Percentiles rank a stretch among this genome's conserved stretches.
Evolutionary conservation across 2,113 vertebrate species (phyloP).

Genomic region (Varanus salvator): DNA sequence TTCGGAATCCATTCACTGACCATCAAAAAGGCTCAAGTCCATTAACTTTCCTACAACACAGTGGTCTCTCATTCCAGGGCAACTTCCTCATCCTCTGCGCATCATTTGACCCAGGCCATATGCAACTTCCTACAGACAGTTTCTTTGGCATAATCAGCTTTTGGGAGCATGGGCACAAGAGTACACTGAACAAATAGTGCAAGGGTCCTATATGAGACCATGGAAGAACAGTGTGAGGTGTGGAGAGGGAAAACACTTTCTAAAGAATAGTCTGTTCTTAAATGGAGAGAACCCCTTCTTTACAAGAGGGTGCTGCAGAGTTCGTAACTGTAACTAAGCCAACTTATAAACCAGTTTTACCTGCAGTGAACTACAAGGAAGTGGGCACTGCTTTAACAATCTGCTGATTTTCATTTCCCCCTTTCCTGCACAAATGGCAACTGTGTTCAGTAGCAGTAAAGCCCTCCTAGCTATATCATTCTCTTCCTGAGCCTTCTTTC

Average conservation of each 20-base stretch:
- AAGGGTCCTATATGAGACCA: not conserved
- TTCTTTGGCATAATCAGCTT: not conserved
- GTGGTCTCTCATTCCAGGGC: not conserved
- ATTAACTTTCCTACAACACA: not conserved
- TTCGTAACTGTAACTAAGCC: not conserved
- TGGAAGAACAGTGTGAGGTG: not conserved
- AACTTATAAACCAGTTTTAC: not conserved
- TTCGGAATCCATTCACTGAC: too few relatives aligned
- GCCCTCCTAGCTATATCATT: not conserved
- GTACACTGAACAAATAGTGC: not conserved
- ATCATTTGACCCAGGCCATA: not conserved
- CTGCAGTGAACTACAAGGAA: not conserved
- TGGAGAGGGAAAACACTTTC: not conserved
- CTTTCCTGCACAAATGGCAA: not conserved
- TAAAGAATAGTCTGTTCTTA: too few relatives aligned
- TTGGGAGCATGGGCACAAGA: not conserved
- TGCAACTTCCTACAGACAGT: accelerated
- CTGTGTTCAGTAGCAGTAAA: not conserved
- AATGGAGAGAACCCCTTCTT: not conserved
- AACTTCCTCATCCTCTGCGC: not conserved
- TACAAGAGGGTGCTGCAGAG: not conserved
- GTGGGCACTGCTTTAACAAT: not conserved
- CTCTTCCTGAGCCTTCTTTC: not conserved
- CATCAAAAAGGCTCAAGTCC: not conserved
- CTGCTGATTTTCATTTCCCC: not conserved